These are phyloP conservation scores for Crotalus viridis DNA, from an alignment of 2,113 vertebrate species.

Conservation along the genomic window DNA sequence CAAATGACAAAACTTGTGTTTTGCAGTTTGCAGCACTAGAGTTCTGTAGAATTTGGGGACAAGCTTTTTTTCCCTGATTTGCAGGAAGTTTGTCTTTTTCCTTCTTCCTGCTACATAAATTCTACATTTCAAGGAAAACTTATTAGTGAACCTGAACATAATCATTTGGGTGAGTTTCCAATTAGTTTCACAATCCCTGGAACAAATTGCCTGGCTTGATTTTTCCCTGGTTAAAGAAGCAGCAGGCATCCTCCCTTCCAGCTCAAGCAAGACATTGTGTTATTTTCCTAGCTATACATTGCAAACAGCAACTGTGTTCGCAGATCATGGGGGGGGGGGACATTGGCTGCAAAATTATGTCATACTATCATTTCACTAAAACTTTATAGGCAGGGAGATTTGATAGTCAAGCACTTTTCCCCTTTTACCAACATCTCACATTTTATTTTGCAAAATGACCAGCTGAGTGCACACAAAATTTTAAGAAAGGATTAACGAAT, in stretches of 20 bases:
- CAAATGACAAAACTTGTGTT: not conserved
- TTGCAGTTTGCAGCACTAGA: not conserved
- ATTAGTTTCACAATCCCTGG: not conserved
- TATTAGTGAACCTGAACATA: not conserved
- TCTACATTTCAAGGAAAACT: not conserved
- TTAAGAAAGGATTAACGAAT: not conserved
- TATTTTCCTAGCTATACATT: not conserved
- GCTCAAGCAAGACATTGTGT: not conserved
- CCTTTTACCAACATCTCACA: not conserved
- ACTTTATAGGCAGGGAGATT: not conserved
- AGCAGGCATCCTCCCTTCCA: not conserved
- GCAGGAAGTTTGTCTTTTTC: not conserved
- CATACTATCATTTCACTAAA: not conserved
- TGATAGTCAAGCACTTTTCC: not conserved
- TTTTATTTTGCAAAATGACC: not conserved
- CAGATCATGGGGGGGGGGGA: not conserved
- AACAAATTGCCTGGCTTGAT: not conserved
- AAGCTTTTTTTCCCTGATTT: not conserved
- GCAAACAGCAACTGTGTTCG: not conserved
- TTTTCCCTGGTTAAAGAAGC: not conserved
- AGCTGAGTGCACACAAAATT: not conserved
- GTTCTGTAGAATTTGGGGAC: not conserved
- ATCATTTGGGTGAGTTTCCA: not conserved
- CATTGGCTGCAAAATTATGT: not conserved
- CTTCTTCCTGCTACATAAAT: not conserved